Base-by-base conservation (phyloP, 92 coral and sea anemone genomes). In the Palythoa grandis region DNA sequence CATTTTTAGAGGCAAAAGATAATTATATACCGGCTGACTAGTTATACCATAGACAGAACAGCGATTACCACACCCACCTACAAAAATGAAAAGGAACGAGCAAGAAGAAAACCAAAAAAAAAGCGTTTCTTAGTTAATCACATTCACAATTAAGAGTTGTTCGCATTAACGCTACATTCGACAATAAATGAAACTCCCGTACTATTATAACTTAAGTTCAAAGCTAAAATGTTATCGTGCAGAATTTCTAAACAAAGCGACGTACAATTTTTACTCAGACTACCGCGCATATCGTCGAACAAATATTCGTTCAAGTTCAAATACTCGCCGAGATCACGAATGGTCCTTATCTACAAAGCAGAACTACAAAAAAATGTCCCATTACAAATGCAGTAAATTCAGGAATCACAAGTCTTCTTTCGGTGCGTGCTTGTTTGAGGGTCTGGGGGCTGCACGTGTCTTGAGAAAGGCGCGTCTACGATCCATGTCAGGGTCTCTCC, bases 371-470 rank as follows among this genome's bases (percentile, higher is more conserved):
- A 14, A 63, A 19, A 63, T 11, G 25, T 17, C 25, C 20, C 25
- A 24, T 2, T 23, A 38, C 25, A 79, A 79, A 23, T 9, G 47
- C 20, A n/a, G 12, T 56, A 40, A 24, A 12, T 38, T 15, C 14
- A 78, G 58, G 40, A 20, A 11, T 65, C 60, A 80, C 85, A 80
- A 66, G 37, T 80, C 85, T 63, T 63, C 74, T 53, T 35, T 65
- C 6, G 85, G 85, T 15, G 48, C 9, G 13, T 80, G 85, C 63
- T 80, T 80, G 35, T 80, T 80, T 23, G 85, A 66, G 53, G 85
- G 85, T 63, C 85, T 80, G 58, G 40, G n/a, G 23, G n/a, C 25
- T 23, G 74, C 85, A 80, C 85, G 85, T 8, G 85, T 80, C 72
- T 80, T 80, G 14, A n/a, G 85, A 13, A 20, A 48, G 48, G 66